Base-by-base conservation (phyloP, 1,140 invertebrate species). In the Spodoptera litura region DNA sequence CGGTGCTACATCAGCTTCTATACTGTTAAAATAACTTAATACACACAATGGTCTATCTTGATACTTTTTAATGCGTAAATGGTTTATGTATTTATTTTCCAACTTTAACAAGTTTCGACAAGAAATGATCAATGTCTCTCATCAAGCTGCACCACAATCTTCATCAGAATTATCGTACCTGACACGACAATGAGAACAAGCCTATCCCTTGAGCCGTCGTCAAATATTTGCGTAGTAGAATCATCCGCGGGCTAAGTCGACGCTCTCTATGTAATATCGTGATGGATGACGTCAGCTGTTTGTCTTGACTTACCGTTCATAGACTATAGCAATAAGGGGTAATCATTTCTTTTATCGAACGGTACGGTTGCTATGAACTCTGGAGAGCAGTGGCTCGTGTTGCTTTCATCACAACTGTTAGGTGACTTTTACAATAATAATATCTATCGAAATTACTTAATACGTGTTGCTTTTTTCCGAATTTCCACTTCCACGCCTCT, bases 201-300 rank as follows among this genome's bases (percentile, higher is more conserved):
- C 56, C 9, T 12, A 31, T 52, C 64, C 4, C 13, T 52, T 73
- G 85, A 89, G 81, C 81, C 82, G 84, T 86, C 77, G 53, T 81
- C 87, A 89, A 90, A 90, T 90, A 89, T 90, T 90, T 87, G 84
- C 82, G 78, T 83, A 87, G 84, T 78, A 88, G 88, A 89, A 88
- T 87, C 85, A 88, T 86, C 88, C 84, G 85, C 81, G 80, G 84
- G 84, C 82, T 82, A 84, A 84, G 78, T 79, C 81, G 79, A 79
- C 78, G 68, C 66, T 73, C 78, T 78, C 78, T 76, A 79, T 83
- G 84, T 88, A 89, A 89, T 90, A 89, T 88, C 84, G 82, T 90
- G 87, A 90, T 90, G 86, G 88, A 90, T 89, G 85, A 84, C 82
- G 82, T 83, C 85, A 82, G 68, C 68, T 83, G 79, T 72, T 81